phyloP scores from a whole-genome alignment of 2,888 invertebrate species.

The Cryptosula pallasiana region DNA sequence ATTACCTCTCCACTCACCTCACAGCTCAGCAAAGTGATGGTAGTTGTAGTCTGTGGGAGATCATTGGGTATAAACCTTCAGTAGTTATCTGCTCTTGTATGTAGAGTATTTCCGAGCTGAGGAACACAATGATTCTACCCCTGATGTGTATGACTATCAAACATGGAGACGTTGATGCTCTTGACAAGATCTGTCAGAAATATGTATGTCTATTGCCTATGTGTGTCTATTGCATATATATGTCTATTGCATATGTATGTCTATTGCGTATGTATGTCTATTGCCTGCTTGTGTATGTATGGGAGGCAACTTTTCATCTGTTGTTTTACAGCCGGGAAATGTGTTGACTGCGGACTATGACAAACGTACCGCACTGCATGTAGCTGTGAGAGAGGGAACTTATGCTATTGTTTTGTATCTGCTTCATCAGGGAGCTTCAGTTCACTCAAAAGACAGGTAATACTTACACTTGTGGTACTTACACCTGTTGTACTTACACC shows the following conservation, averaged over 20 bases:
- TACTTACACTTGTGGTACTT: too few relatives aligned
- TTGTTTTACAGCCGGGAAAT: constrained; percentile 65
- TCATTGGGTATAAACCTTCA: too few relatives aligned
- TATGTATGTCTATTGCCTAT: too few relatives aligned
- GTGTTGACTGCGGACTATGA: constrained; percentile 70
- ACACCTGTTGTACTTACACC: too few relatives aligned
- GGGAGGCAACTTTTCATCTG: too few relatives aligned
- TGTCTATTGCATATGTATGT: too few relatives aligned
- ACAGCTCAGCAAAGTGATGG: neutral
- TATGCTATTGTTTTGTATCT: constrained; percentile 66
- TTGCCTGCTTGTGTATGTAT: too few relatives aligned
- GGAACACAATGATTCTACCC: constrained; percentile 64
- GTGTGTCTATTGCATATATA: too few relatives aligned
- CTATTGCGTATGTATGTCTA: too few relatives aligned
- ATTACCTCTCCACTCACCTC: neutral
- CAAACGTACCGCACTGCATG: constrained; percentile 72
- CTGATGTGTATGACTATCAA: constrained; percentile 65
- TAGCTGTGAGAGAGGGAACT: constrained; percentile 71
- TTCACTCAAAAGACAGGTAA: constrained; percentile 67
- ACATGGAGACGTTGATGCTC: constrained; percentile 57
- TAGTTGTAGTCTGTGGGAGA: neutral
- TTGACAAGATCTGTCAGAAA: constrained; percentile 49
- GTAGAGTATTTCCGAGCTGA: constrained; percentile 37
- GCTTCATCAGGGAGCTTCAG: constrained; percentile 72
- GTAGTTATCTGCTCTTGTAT: too few relatives aligned